Conservation (phyloP, 2,888 invertebrate genomes). For the Erebia aethiops region DNA sequence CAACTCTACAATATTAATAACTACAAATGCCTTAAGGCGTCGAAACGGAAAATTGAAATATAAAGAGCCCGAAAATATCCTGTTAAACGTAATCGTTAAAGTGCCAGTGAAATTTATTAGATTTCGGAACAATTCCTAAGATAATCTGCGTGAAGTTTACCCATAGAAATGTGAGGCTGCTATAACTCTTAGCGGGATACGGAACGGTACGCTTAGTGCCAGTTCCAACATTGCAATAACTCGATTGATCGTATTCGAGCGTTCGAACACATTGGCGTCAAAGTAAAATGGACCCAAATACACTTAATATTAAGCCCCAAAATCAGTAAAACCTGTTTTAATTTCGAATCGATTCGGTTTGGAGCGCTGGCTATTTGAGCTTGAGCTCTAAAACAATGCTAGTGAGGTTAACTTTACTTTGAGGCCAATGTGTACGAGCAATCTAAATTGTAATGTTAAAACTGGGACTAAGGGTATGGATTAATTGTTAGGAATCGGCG, state of each 20-base stretch:
- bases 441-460: too few species aligned
- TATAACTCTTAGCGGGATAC: constrained; percentile 21
- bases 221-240: too few species aligned
- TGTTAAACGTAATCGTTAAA: constrained; percentile 12
- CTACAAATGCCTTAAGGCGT: not conserved
- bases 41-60: constrained; percentile 8
- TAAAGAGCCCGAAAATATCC: constrained; percentile 12
- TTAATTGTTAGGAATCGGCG: constrained; percentile 30
- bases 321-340: too few species aligned
- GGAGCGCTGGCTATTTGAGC: too few species aligned
- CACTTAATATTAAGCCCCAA: too few species aligned
- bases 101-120: constrained; percentile 12
- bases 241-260: too few species aligned
- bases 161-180: constrained; percentile 18
- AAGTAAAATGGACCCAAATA: too few species aligned
- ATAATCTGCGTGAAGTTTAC: constrained; percentile 18
- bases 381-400: too few species aligned
- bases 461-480: not conserved
- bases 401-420: too few species aligned
- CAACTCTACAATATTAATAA: not conserved
- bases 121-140: constrained; percentile 11
- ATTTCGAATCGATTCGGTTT: too few species aligned
- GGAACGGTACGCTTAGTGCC: not conserved
- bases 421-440: too few species aligned
- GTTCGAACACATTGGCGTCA: too few species aligned